phyloP scores from a whole-genome alignment of 2,113 vertebrate genomes.

The Raphicerus campestris region DNA sequence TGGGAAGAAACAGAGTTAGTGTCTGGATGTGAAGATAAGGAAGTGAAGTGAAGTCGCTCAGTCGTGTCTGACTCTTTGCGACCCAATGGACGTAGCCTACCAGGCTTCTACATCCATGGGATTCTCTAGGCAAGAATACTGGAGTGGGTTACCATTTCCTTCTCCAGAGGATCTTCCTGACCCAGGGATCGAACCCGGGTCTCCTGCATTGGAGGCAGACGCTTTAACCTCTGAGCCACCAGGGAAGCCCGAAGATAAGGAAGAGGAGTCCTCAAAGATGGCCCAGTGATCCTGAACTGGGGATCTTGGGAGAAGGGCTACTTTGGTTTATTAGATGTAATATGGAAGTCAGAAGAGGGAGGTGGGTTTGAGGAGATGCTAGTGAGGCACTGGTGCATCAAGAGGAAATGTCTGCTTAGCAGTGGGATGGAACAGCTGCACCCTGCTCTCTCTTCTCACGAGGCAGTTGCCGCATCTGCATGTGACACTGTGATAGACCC shows the following conservation, averaged over 20 bases:
- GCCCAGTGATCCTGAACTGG: not conserved
- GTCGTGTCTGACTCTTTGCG: no score
- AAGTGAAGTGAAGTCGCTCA: not conserved
- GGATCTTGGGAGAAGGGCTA: not conserved
- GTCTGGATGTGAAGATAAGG: not conserved
- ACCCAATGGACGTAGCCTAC: no score
- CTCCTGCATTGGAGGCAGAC: no score
- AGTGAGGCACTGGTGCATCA: not conserved
- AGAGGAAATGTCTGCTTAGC: not conserved
- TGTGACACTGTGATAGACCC: not conserved
- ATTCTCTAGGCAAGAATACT: no score
- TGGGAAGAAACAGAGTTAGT: not conserved
- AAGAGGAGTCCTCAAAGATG: not conserved
- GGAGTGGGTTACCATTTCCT: no score
- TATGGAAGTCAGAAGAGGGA: not conserved
- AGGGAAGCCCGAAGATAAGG: not conserved
- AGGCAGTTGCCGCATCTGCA: not conserved
- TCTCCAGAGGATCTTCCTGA: no score
- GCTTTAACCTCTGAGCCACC: no score
- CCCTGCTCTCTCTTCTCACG: not conserved
- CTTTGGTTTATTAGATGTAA: not conserved
- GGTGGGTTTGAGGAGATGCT: not conserved
- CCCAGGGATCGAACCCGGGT: no score
- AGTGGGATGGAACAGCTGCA: not conserved
- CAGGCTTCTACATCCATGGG: no score